A percentile compares a stretch with the other conserved stretches of the same genome.
Conservation (phyloP, 2,888 invertebrate genomes). For the Isoperla grammatica region DNA sequence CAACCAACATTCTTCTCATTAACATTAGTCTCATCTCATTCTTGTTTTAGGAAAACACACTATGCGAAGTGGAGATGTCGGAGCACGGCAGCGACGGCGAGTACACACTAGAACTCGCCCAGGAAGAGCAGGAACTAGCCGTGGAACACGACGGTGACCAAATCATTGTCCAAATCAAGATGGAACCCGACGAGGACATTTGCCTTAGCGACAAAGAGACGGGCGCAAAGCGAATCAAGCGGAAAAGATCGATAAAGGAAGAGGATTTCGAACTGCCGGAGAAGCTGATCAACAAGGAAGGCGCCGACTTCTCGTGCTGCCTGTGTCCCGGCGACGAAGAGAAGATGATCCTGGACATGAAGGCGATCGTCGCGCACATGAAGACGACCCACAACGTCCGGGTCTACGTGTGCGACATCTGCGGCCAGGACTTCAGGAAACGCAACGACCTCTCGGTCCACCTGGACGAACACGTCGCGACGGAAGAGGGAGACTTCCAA, state of each 20-base stretch:
- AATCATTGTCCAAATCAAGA: slow-evolving; percentile 30
- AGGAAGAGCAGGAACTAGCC: slow-evolving; percentile 32
- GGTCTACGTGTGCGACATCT: slow-evolving; percentile 64
- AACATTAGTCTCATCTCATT: too few relatives aligned
- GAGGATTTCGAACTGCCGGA: slow-evolving; percentile 38
- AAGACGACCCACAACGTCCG: slow-evolving; percentile 55
- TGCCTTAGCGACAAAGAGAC: slow-evolving; percentile 28
- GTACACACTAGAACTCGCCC: slow-evolving; percentile 31
- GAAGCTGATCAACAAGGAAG: slow-evolving; percentile 33
- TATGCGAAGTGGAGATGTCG: slow-evolving; percentile 20
- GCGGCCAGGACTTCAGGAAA: slow-evolving; percentile 59
- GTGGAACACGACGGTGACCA: slow-evolving; percentile 22
- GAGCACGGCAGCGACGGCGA: slow-evolving; percentile 28
- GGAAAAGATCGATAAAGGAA: slow-evolving; percentile 22
- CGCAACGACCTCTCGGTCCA: slow-evolving; percentile 58
- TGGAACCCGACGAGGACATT: slow-evolving; percentile 38
- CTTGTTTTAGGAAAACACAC: slow-evolving; percentile 4
- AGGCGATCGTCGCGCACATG: slow-evolving; percentile 56
- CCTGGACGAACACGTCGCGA: slow-evolving; percentile 56
- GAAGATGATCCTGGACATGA: slow-evolving; percentile 49
- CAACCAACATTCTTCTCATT: too few relatives aligned
- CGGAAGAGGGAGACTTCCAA: slow-evolving; percentile 57
- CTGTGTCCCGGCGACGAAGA: slow-evolving; percentile 45
- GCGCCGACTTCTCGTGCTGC: slow-evolving; percentile 34
- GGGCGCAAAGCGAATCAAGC: slow-evolving; percentile 30